A percentile compares a stretch with the other conserved stretches of the same genome.
These are phyloP conservation scores for Opisthograptis luteolata DNA, from an alignment of 2,888 invertebrate species.

Conservation along the genomic window DNA sequence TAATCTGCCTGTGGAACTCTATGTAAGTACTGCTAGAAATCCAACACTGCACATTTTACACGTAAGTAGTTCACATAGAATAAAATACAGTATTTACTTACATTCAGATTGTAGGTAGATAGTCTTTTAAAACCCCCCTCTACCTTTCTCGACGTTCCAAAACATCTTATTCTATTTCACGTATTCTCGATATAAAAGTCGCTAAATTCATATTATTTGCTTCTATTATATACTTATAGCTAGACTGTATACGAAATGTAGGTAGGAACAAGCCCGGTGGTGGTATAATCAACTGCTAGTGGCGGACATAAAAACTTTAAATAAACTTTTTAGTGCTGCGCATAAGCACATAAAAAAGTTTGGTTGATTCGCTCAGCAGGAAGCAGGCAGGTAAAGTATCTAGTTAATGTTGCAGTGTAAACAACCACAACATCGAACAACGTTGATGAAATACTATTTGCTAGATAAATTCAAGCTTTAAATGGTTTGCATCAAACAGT, in stretches of 20 bases:
- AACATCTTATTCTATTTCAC: background rate
- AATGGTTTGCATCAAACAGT: no score
- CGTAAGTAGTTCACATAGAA: no score
- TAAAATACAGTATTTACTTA: no score
- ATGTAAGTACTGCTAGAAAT: no score
- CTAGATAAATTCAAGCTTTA: constrained; percentile 10
- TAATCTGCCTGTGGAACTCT: no score
- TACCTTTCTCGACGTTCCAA: background rate
- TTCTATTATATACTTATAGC: background rate
- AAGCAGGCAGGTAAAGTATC: constrained; percentile 12
- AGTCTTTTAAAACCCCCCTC: no score
- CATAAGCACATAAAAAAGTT: constrained; percentile 50
- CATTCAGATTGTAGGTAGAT: no score
- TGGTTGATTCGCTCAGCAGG: constrained; percentile 34
- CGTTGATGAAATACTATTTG: constrained; percentile 11
- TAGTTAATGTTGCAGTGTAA: constrained; percentile 30
- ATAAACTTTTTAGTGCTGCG: constrained; percentile 44
- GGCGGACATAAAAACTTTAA: constrained; percentile 44
- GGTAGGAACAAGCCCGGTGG: constrained; percentile 12
- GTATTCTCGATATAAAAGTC: background rate
- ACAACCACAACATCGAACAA: constrained; percentile 22
- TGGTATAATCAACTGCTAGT: constrained; percentile 37
- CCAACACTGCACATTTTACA: no score
- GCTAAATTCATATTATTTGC: no score
- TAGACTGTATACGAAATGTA: constrained; percentile 4